Evolutionary conservation across 2,797 vertebrate genomes (phyloP).

Genomic region (Triplophysa bombifrons): DNA sequence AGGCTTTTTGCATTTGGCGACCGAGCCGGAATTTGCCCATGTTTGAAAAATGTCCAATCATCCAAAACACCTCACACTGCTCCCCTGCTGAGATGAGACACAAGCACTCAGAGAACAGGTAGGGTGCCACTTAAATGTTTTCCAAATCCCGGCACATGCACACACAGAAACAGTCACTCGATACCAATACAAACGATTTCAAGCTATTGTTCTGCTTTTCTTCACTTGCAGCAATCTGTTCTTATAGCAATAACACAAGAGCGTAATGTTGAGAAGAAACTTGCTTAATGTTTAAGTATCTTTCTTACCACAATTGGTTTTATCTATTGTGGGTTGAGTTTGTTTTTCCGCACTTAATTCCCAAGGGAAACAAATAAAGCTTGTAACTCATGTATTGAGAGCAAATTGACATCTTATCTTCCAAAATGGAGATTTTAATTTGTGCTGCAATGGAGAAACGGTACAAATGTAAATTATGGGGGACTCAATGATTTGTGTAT

Average conservation of each 20-base stretch:
- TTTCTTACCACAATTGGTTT: conserved; percentile 62
- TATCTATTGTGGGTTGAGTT: conserved; percentile 67
- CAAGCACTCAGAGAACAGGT: conserved; percentile 32
- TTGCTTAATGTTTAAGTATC: conserved; percentile 62
- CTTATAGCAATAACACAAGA: conserved; percentile 24
- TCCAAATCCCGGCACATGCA: conserved; percentile 37
- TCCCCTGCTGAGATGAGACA: conserved; percentile 38
- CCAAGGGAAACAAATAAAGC: conserved; percentile 72
- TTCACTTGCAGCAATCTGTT: conserved; percentile 22
- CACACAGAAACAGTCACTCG: background rate
- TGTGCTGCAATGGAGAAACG: conserved; percentile 55
- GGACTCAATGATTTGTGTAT: background rate
- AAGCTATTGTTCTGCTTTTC: conserved; percentile 26
- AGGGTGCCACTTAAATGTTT: conserved; percentile 37
- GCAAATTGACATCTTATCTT: conserved; percentile 64
- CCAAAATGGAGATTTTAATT: conserved; percentile 64
- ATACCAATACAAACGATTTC: conserved; percentile 23
- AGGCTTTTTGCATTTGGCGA: conserved; percentile 65
- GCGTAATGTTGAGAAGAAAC: conserved; percentile 5
- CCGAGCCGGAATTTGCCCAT: conserved; percentile 54
- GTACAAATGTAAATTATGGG: conserved; percentile 26
- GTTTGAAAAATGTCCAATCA: conserved; percentile 35
- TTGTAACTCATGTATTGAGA: conserved; percentile 72
- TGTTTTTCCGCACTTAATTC: conserved; percentile 64
- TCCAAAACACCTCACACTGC: conserved; percentile 40